phyloP scores from a whole-genome alignment of 1,140 invertebrate genomes.

The Camponotus vicinus region DNA sequence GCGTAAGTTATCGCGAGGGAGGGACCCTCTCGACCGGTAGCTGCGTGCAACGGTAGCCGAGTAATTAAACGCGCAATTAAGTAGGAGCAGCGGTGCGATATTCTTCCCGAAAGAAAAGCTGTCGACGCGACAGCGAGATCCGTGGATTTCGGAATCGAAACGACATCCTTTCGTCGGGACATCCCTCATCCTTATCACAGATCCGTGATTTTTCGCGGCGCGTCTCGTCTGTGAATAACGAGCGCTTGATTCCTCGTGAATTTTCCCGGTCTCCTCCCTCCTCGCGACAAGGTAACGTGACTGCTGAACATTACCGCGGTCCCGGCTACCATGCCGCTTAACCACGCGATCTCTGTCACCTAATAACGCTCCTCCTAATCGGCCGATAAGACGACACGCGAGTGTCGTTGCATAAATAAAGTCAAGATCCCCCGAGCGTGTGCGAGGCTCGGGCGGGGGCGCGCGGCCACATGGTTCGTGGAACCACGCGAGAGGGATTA shows the following conservation, averaged over 20 bases:
- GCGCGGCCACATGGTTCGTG: background rate
- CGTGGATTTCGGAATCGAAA: background rate
- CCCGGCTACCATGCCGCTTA: conserved; percentile 58
- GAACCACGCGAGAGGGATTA: conserved; percentile 29
- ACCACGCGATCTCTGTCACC: conserved; percentile 80
- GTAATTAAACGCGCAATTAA: conserved; percentile 62
- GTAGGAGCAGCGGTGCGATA: conserved; percentile 6
- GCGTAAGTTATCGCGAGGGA: conserved; percentile 54
- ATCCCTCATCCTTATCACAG: conserved; percentile 13
- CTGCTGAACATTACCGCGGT: conserved; percentile 71
- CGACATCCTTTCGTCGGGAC: background rate
- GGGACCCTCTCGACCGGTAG: conserved; percentile 35
- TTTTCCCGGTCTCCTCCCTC: conserved; percentile 42
- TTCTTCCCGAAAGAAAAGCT: background rate
- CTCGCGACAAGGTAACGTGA: conserved; percentile 71
- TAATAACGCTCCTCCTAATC: conserved; percentile 80
- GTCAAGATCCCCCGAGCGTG: conserved; percentile 56
- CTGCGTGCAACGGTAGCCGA: conserved; percentile 47
- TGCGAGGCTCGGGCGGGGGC: background rate
- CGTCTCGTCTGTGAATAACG: conserved; percentile 21
- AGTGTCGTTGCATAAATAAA: conserved; percentile 78
- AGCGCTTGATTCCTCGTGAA: conserved; percentile 44
- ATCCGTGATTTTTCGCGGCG: background rate
- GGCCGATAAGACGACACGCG: conserved; percentile 76
- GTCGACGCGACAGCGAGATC: background rate